phyloP scores from a whole-genome alignment of 1,140 invertebrate genomes.

The Trypoxylus dichotomus region DNA sequence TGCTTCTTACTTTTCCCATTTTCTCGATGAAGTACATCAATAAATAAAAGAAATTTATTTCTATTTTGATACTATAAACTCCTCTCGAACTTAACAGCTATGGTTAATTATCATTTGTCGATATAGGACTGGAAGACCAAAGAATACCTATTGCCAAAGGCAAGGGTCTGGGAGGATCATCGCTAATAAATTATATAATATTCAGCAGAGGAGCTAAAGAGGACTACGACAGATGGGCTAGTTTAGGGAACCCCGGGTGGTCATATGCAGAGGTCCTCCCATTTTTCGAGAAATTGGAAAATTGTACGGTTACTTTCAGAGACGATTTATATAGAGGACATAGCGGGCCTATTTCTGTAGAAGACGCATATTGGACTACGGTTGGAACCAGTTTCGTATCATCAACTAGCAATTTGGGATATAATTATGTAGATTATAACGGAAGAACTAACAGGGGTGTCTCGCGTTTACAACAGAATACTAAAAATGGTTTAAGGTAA shows the following conservation, averaged over 20 bases:
- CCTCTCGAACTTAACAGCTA: too few species aligned
- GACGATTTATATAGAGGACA: constrained; percentile 20
- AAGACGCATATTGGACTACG: constrained; percentile 43
- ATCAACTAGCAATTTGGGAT: constrained; percentile 46
- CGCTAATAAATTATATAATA: constrained; percentile 92
- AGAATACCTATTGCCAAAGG: constrained; percentile 76
- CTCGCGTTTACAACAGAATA: constrained; percentile 32
- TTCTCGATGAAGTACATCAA: too few species aligned
- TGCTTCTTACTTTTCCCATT: too few species aligned
- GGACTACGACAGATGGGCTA: constrained; percentile 91
- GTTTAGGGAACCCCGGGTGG: constrained; percentile 70
- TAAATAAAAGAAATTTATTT: too few species aligned
- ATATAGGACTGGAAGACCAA: neutral
- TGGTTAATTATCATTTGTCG: neutral
- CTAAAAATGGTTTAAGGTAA: constrained; percentile 58
- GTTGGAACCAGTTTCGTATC: constrained; percentile 47
- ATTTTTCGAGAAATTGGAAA: constrained; percentile 58
- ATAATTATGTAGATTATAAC: constrained; percentile 60
- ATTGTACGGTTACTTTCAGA: constrained; percentile 22
- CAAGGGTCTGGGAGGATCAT: constrained; percentile 73
- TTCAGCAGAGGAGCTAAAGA: constrained; percentile 87
- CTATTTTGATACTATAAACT: too few species aligned
- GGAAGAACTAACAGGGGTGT: constrained; percentile 49
- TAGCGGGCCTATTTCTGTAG: constrained; percentile 41
- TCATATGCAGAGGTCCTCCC: constrained; percentile 58